phyloP scores from a whole-genome alignment of 2,113 vertebrate species.

The Amphiprion ocellaris region DNA sequence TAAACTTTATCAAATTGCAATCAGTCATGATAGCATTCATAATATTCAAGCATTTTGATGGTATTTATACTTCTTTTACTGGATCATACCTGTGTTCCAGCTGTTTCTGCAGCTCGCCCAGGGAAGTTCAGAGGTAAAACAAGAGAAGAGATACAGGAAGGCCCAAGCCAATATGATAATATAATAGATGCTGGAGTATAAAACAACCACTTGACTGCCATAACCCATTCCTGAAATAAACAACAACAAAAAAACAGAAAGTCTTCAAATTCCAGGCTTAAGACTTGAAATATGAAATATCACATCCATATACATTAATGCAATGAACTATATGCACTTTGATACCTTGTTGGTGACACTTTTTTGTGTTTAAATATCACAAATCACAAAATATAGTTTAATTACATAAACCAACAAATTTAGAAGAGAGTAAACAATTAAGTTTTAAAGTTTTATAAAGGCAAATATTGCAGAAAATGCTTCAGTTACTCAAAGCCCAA shows the following conservation, averaged over 20 bases:
- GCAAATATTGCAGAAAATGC: too few relatives aligned
- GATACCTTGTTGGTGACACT: too few relatives aligned
- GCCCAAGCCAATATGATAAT: conserved; percentile 97
- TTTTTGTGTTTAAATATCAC: too few relatives aligned
- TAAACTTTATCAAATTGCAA: background rate
- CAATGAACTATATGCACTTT: too few relatives aligned
- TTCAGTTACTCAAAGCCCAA: too few relatives aligned
- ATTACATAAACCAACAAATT: too few relatives aligned
- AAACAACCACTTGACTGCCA: conserved; percentile 81
- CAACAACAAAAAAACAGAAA: background rate
- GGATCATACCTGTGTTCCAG: conserved; percentile 92
- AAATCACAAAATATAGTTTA: too few relatives aligned
- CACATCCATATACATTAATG: too few relatives aligned
- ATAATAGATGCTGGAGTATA: conserved; percentile 88
- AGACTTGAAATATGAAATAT: background rate
- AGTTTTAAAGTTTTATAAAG: too few relatives aligned
- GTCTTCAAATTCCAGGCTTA: background rate
- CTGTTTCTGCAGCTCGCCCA: conserved; percentile 92
- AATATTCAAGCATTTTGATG: background rate
- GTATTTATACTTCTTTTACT: background rate
- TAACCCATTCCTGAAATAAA: conserved; percentile 82
- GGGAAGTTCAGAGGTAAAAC: conserved; percentile 89
- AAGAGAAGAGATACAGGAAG: conserved; percentile 96
- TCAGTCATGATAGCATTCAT: background rate
- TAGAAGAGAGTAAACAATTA: too few relatives aligned